These are phyloP conservation scores for Alces alces DNA, from an alignment of 2,113 vertebrate species.

Conservation along the genomic window DNA sequence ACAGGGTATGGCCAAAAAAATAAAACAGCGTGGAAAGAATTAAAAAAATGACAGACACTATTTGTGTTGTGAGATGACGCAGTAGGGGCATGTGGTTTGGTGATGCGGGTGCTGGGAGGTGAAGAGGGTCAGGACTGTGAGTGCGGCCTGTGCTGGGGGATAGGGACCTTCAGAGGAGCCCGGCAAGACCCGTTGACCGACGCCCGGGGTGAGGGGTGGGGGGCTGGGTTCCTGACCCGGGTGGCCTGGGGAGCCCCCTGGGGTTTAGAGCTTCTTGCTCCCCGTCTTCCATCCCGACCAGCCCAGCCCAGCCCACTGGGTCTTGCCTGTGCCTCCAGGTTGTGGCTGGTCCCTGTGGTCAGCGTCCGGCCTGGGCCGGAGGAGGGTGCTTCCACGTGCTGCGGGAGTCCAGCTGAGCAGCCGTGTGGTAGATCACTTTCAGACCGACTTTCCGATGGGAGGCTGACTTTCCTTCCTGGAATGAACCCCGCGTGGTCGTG, in stretches of 20 bases:
- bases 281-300: too few relatives aligned
- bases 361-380: neutral
- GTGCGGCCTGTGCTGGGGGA: too few relatives aligned
- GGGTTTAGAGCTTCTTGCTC: neutral
- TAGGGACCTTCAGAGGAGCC: neutral
- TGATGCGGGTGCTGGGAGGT: neutral
- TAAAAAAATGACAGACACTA: too few relatives aligned
- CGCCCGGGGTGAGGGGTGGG: neutral
- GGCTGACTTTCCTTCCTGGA: too few relatives aligned
- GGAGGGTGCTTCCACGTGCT: neutral
- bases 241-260: neutral
- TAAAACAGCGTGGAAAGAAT: too few relatives aligned
- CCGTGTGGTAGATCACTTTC: too few relatives aligned
- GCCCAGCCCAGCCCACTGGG: too few relatives aligned
- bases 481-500: fast-evolving
- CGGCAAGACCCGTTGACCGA: fast-evolving
- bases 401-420: too few relatives aligned
- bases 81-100: neutral
- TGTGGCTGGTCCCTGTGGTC: neutral
- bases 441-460: neutral
- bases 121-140: neutral
- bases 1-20: too few relatives aligned
- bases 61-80: neutral
- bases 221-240: too few relatives aligned
- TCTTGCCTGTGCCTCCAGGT: neutral